A percentile compares a stretch with the other conserved stretches of the same genome.
Conservation (phyloP, 2,113 vertebrate genomes). For the Psophia crepitans region DNA sequence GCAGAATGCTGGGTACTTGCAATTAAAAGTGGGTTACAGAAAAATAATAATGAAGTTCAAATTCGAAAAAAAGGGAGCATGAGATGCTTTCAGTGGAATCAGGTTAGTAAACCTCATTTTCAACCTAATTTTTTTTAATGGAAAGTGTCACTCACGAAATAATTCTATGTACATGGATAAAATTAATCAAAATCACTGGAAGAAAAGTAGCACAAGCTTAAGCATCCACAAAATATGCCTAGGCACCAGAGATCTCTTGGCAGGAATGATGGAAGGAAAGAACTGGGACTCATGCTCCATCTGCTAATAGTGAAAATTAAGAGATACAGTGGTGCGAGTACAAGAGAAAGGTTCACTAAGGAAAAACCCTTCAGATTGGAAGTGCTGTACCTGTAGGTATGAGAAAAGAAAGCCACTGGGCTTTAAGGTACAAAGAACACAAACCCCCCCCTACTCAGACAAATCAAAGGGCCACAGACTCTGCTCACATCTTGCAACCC, state of each 20-base stretch:
- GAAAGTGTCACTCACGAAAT: neutral
- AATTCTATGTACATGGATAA: neutral
- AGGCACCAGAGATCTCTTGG: constrained; percentile 3
- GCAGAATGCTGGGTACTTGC: neutral
- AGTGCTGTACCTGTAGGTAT: neutral
- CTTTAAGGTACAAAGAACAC: neutral
- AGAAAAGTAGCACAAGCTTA: neutral
- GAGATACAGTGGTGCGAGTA: neutral
- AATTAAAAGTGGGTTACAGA: constrained; percentile 18
- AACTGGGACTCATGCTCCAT: neutral
- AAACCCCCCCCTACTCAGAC: neutral
- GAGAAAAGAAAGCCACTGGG: neutral
- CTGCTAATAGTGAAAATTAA: constrained; percentile 27
- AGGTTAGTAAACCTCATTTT: neutral
- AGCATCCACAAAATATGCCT: constrained; percentile 6
- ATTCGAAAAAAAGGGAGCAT: neutral
- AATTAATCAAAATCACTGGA: constrained; percentile 4
- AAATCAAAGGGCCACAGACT: neutral
- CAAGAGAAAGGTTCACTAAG: neutral
- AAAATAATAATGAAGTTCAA: neutral
- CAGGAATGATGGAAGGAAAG: neutral
- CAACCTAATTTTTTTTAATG: neutral
- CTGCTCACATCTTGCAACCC: neutral
- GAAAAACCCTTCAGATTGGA: neutral
- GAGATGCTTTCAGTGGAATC: neutral